These are phyloP conservation scores for Rhynchotus rufescens DNA, from an alignment of 2,797 vertebrate genomes.

Conservation along the genomic window DNA sequence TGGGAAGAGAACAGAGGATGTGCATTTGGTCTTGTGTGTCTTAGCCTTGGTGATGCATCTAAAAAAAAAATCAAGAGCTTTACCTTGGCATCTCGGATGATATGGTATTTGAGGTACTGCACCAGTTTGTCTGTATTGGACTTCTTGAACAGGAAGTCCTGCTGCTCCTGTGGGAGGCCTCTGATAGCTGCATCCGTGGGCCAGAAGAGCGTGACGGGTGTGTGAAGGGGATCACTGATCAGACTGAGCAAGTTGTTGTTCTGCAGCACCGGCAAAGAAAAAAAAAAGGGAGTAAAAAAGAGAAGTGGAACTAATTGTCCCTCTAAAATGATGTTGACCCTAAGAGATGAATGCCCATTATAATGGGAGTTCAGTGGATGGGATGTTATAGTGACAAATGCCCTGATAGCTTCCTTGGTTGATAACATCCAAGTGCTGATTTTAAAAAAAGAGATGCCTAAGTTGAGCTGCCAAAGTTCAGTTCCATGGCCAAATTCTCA, in stretches of 20 bases:
- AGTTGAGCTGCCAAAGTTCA: neutral
- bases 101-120: slow-evolving; percentile 90
- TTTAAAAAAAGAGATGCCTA: neutral
- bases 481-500: neutral
- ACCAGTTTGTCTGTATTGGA: slow-evolving; percentile 84
- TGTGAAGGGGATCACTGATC: slow-evolving; percentile 81
- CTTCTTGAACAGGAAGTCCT: slow-evolving; percentile 87
- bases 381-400: too few relatives aligned
- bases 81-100: slow-evolving; percentile 86
- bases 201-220: slow-evolving; percentile 89
- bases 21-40: accelerated
- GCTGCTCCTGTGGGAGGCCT: slow-evolving; percentile 84
- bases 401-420: neutral
- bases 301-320: neutral
- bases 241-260: slow-evolving; percentile 82
- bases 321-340: neutral
- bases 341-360: neutral
- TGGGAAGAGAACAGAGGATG: slow-evolving; percentile 47
- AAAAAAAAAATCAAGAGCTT: neutral
- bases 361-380: neutral
- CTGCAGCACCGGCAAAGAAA: slow-evolving; percentile 75
- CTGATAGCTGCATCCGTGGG: slow-evolving; percentile 87
- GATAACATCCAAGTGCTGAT: neutral
- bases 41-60: neutral
- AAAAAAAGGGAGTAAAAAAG: too few relatives aligned